phyloP scores from a whole-genome alignment of 2,797 vertebrate genomes.

The Spondyliosoma cantharus region DNA sequence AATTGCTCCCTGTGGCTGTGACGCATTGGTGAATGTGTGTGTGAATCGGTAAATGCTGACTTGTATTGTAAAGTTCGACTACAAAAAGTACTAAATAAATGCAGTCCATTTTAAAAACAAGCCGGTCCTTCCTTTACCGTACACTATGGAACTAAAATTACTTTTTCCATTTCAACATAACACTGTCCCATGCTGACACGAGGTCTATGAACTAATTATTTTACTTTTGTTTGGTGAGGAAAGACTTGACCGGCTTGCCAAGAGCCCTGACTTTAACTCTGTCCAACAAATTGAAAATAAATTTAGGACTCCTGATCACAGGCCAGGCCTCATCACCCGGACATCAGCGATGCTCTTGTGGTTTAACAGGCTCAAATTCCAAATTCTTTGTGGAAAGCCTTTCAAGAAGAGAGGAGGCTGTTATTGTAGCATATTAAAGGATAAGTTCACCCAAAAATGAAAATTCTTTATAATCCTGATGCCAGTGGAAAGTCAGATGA shows the following conservation, averaged over 20 bases:
- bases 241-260: not conserved
- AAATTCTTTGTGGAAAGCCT: not conserved
- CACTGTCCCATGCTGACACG: not conserved
- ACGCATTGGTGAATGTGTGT: no score
- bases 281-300: not conserved
- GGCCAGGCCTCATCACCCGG: not conserved
- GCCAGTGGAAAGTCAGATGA: no score
- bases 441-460: no score
- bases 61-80: no score
- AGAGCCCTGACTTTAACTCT: not conserved
- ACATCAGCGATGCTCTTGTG: not conserved
- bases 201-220: not conserved
- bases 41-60: no score
- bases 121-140: no score
- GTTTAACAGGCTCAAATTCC: not conserved
- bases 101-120: not conserved
- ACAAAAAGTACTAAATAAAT: no score
- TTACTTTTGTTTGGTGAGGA: not conserved
- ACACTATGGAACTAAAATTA: not conserved
- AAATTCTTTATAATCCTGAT: no score
- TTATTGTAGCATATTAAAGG: not conserved
- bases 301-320: no score
- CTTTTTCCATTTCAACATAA: not conserved
- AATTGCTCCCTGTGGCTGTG: no score
- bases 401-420: not conserved